Base-by-base conservation (phyloP, 2,888 invertebrate genomes). In the Chrysolina oricalcia region DNA sequence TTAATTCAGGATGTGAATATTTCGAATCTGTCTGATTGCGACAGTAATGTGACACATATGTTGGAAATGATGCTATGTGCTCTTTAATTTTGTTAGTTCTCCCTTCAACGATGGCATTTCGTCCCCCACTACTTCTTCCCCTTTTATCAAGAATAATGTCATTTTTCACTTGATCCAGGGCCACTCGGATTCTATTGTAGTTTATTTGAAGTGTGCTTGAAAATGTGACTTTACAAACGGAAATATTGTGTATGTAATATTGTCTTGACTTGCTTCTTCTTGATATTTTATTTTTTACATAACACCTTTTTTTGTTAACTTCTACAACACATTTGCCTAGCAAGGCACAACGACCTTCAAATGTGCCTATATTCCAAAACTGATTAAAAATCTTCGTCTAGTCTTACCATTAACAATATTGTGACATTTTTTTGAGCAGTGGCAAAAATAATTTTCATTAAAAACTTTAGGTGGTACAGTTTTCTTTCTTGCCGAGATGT, bases 311-410 rank as follows among this genome's bases (percentile, higher is more conserved):
- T 68, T 68, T 73, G 50, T 59, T 19, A 19, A 68, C 53, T 68
- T 68, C 68, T 3, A 13, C 50, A 63, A 63, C 63, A 27, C 73
- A 48, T 48, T 66, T 72, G 15, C 23, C 35, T 50, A 68, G 68
- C 48, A 72, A 10, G 41, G 62, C 67, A 72, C 66, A 59, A 3
- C 62, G 46, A 13, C 72, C 62, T 66, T 72, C 72, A 72, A 67
- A 72, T 48, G 67, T 62, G 62, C 48, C 67, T 66, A 72, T 62
- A 40, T 9, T 69, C 69, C 69, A 73, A 63, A 73, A 73, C 50
- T 73, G 53, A 3, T 73, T 19, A 50, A 73, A 13, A 68, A 23
- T 64, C 53, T 21, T 68, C 35, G 41, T 46, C 72, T 73, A 27
- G 27, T 35, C 50, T 53, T 13, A 62, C 40, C 64, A 35, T 23